Percentiles rank a stretch among this genome's conserved stretches.
Conservation (phyloP, 35 echinoderm and acorn worm species). For the Chiridota heheva region DNA sequence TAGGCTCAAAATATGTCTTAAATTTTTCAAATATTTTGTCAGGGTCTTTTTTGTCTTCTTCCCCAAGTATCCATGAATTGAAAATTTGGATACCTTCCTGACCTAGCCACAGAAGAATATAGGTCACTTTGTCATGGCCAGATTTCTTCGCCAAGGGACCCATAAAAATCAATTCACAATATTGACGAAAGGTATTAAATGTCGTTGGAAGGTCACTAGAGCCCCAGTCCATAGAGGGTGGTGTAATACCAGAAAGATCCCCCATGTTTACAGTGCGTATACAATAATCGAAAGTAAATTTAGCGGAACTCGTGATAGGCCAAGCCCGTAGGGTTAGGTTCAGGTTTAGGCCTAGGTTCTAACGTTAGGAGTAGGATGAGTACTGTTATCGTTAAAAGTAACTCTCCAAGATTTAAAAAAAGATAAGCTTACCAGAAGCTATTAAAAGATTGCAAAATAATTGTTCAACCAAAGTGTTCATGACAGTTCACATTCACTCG, state of each 20-base stretch:
- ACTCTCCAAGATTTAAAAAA: no score
- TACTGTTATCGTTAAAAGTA: no score
- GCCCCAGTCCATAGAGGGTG: conserved; percentile 12
- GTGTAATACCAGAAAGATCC: conserved; percentile 22
- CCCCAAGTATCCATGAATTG: conserved; percentile 6
- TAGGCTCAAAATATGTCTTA: conserved; percentile 19
- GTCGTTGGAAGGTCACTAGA: conserved; percentile 12
- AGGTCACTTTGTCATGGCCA: conserved; percentile 13
- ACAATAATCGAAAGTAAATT: no score
- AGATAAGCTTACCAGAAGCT: no score
- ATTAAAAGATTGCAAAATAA: no score
- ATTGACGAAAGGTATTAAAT: conserved; percentile 12
- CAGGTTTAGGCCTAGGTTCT: no score
- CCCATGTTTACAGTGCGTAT: conserved; percentile 34
- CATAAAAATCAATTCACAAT: not conserved
- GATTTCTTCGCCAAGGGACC: conserved; percentile 2
- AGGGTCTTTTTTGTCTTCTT: conserved; percentile 16
- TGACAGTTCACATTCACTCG: no score
- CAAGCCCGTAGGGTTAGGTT: no score
- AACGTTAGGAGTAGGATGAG: no score
- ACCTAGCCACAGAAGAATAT: conserved; percentile 30
- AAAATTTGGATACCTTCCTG: conserved; percentile 22
- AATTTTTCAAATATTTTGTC: not conserved
- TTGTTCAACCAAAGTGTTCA: no score
- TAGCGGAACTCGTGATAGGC: no score